Evolutionary conservation across 2,888 invertebrate species (phyloP).

Genomic region (Lepidochrysops patricia): DNA sequence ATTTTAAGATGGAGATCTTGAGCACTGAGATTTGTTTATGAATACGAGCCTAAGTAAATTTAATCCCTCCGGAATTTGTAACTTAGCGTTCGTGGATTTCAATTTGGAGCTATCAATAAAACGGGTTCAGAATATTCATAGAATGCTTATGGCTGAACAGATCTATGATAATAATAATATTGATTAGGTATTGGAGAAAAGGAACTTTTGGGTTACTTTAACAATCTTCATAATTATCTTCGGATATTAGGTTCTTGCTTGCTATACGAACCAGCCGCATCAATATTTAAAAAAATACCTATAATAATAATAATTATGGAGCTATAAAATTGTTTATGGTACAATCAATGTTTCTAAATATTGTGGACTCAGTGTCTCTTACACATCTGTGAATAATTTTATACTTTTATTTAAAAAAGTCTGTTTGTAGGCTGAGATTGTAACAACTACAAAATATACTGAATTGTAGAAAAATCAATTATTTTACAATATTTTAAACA

Average conservation of each 20-base stretch:
- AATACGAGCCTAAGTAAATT: too few species aligned
- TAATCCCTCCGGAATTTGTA: too few species aligned
- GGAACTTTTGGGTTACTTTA: not conserved
- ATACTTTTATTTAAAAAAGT: not conserved
- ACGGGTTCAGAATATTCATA: too few species aligned
- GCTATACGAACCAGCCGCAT: conserved; percentile 12
- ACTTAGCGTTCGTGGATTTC: too few species aligned
- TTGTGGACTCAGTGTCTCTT: not conserved
- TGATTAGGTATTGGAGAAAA: not conserved
- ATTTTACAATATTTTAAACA: conserved; percentile 9
- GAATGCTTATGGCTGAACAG: not conserved
- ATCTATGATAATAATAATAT: conserved; percentile 6
- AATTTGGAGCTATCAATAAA: too few species aligned
- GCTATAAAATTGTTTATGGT: not conserved
- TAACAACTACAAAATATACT: not conserved
- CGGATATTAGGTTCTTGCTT: not conserved
- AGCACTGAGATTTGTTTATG: too few species aligned
- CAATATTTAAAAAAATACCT: not conserved
- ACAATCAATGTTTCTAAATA: not conserved
- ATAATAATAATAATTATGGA: not conserved
- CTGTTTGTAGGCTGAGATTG: not conserved
- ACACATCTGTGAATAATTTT: not conserved
- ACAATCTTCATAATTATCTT: not conserved
- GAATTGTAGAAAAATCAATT: not conserved
- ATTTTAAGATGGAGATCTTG: too few species aligned